These are phyloP conservation scores for Palythoa grandiflora DNA, from an alignment of 92 coral and sea anemone genomes.

Conservation along the genomic window DNA sequence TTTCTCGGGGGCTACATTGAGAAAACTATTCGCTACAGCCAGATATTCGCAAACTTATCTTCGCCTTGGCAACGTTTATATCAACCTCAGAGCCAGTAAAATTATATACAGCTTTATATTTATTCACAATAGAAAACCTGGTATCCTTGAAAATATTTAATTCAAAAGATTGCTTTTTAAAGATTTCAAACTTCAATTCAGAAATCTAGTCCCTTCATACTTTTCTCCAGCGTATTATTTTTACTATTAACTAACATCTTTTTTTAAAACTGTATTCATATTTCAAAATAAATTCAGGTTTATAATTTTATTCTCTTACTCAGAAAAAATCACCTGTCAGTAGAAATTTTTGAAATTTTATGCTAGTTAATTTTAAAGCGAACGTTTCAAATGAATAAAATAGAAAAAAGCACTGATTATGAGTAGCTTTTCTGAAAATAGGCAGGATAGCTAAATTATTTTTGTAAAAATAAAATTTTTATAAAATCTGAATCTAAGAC, in stretches of 20 bases:
- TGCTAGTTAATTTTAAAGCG: not conserved
- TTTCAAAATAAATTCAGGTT: not conserved
- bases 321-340: slow-evolving; percentile 12
- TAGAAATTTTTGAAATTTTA: not conserved
- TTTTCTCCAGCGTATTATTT: not conserved
- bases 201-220: not conserved
- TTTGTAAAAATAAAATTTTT: no score
- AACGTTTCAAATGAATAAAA: not conserved
- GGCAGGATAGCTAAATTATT: not conserved
- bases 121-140: slow-evolving; percentile 28
- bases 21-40: not conserved
- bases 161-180: not conserved
- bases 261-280: not conserved
- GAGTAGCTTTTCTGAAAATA: not conserved
- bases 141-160: no score
- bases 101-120: slow-evolving; percentile 44
- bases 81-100: slow-evolving; percentile 8
- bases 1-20: not conserved
- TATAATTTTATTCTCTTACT: not conserved
- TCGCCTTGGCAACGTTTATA: slow-evolving; percentile 37
- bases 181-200: not conserved
- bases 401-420: not conserved
- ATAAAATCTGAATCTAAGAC: no score
- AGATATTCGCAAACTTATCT: no score
- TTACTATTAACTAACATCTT: not conserved